Evolutionary conservation across 2,797 vertebrate genomes (phyloP).

Genomic region (Heliangelus exortis): DNA sequence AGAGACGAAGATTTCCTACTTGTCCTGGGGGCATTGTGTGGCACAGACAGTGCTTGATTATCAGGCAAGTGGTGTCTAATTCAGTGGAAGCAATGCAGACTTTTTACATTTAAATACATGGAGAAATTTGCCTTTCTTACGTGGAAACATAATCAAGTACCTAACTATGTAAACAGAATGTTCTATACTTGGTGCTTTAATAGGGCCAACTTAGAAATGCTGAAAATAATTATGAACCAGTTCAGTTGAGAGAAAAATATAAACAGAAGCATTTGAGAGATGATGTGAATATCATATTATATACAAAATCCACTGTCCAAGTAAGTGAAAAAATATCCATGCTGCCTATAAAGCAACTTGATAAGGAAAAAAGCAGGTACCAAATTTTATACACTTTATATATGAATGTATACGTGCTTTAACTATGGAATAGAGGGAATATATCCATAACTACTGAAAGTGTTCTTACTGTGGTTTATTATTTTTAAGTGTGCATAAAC

Average conservation of each 20-base stretch:
- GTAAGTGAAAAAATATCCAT: not conserved
- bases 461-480: conserved; percentile 10
- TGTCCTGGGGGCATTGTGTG: not conserved
- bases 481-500: conserved; percentile 53
- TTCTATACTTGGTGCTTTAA: not conserved
- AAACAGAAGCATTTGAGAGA: not conserved
- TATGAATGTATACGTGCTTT: not conserved
- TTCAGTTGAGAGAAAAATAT: not conserved
- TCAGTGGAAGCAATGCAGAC: not conserved
- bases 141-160: not conserved
- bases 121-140: not conserved
- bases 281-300: not conserved
- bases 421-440: not conserved
- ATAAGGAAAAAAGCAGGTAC: not conserved
- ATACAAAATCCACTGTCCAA: not conserved
- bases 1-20: not conserved
- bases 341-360: not conserved
- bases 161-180: not conserved
- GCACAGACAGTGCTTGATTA: not conserved
- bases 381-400: not conserved
- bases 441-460: not conserved
- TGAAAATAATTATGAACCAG: conserved; percentile 11
- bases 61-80: not conserved
- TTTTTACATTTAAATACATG: not conserved
- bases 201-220: not conserved